Evolutionary conservation across 1,140 invertebrate genomes (phyloP).

Genomic region (Chelonus insularis): DNA sequence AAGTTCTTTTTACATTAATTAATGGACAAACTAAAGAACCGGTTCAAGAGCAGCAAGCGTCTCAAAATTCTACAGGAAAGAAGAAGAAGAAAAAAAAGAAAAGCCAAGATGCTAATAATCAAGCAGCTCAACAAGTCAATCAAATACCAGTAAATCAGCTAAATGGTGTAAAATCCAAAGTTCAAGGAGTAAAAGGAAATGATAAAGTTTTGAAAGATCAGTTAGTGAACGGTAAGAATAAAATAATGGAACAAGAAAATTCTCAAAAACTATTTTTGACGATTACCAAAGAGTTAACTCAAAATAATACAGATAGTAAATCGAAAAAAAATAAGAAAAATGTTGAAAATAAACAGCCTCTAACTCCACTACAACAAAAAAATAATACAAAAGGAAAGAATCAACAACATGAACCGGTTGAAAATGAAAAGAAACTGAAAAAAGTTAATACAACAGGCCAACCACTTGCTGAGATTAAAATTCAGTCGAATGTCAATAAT

Average conservation of each 20-base stretch:
- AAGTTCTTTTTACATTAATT: conserved; percentile 72
- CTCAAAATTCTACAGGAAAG: conserved; percentile 46
- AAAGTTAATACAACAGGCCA: conserved; percentile 35
- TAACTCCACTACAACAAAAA: conserved; percentile 32
- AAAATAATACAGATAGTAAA: conserved; percentile 40
- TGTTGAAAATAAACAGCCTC: conserved; percentile 52
- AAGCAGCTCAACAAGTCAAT: conserved; percentile 11
- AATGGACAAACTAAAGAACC: conserved; percentile 69
- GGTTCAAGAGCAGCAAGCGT: conserved; percentile 37
- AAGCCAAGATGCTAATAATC: conserved; percentile 33
- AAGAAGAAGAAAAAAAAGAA: conserved; percentile 60
- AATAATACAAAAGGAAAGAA: conserved; percentile 30
- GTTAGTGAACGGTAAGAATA: conserved; percentile 36
- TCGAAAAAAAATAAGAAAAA: conserved; percentile 54
- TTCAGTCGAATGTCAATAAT: conserved; percentile 30
- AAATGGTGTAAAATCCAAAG: no score
- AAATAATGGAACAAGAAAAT: conserved; percentile 42
- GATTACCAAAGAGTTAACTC: no score
- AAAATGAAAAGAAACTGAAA: conserved; percentile 36
- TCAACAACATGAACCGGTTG: conserved; percentile 23
- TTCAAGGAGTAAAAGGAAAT: conserved; percentile 24
- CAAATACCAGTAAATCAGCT: conserved; percentile 1
- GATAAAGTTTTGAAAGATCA: conserved; percentile 38
- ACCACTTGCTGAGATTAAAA: conserved; percentile 24
- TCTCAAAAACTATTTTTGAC: no score